Evolutionary conservation across 2,113 vertebrate genomes (phyloP), one percentile per base, ranked within the genome.

Genomic region (Lota lota): DNA sequence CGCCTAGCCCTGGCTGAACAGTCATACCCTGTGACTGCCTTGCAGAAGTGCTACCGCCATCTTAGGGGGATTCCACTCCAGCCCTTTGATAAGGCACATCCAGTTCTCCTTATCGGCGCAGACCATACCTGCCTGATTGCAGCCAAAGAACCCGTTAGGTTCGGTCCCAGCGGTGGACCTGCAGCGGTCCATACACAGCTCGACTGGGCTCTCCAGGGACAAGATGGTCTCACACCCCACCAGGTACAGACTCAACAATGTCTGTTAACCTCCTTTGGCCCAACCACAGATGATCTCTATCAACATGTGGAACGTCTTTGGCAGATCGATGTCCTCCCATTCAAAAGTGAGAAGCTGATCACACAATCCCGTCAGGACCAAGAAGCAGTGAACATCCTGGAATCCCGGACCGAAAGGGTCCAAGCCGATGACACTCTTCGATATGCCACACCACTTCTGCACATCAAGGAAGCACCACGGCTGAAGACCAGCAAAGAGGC

Each of bases 11-110:
- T n/a, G n/a, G n/a, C n/a, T n/a, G n/a, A n/a, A n/a, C n/a, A n/a
- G n/a, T n/a, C n/a, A n/a, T n/a, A n/a, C n/a, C n/a, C n/a, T n/a
- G n/a, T n/a, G n/a, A n/a, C n/a, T n/a, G n/a, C n/a, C n/a, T n/a
- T n/a, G n/a, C n/a, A n/a, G 50, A 53, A 56, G 68, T n/a, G 53
- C 11, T 68, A 6, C 33, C 18, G 16, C 1, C 66, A 63, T 17
- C 16, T 70, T 20, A 70, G 50, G 21, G 68, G 68, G 17, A 54
- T 70, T 18, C 68, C 40, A n/a, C 12, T 70, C 22, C 68, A 70
- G 60, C 11, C 60, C 4, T 64, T 64, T 22, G n/a, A 64, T 18
- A 71, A 57, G 51, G 62, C 10, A 11, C 22, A 64, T n/a, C 69
- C 51, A 17, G 61, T 70, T 15, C 54, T 60, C 24, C n/a, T n/a